Evolutionary conservation across 2,797 vertebrate species (phyloP), one percentile per base, ranked within the genome.

Genomic region (Sebastes diaconus): DNA sequence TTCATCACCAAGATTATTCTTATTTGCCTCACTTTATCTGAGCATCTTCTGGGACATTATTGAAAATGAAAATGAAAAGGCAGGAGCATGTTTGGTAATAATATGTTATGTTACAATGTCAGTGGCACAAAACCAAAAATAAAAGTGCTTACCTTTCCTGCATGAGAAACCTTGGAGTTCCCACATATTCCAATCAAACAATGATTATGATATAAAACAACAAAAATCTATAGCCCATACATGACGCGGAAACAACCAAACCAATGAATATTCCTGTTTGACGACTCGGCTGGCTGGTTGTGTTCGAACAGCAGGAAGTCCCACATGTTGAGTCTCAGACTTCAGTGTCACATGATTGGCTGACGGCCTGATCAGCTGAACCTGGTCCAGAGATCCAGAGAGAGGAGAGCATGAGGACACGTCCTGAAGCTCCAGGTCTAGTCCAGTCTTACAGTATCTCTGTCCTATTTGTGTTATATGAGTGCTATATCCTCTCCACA

Each of bases 291-390:
- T 79, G 39, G n/a, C 22, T 63, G 46, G 63, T 55, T 74, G 63
- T 18, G 65, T 55, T 72, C 65, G 39, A 81, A 80, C 74, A 70
- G 80, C 65, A 84, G 72, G 69, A 75, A 77, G 77, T 84, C 65
- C 59, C 84, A 87, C 88, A 84, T 87, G 84, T 81, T 83, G 29
- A 42, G 65, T 61, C 74, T 76, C 3, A 1, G 60, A 82, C 72
- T 77, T 72, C 27, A 46, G 39, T 2, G 52, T 90, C 90, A 92
- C 75, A 24, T 84, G 88, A 93, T 46, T 72, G 77, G 65, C 84
- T 57, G 59, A 61, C 34, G 13, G 59, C 16, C 58, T 63, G 72
- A 79, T 84, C 81, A 83, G 69, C 73, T 82, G 73, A 86, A 75
- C 70, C 74, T 70, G 55, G 25, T 52, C 50, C 50, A 52, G 20